Percentiles rank a stretch among this genome's conserved stretches.
Evolutionary conservation across 2,888 invertebrate genomes (phyloP).

Genomic region (Chloromyia formosa): DNA sequence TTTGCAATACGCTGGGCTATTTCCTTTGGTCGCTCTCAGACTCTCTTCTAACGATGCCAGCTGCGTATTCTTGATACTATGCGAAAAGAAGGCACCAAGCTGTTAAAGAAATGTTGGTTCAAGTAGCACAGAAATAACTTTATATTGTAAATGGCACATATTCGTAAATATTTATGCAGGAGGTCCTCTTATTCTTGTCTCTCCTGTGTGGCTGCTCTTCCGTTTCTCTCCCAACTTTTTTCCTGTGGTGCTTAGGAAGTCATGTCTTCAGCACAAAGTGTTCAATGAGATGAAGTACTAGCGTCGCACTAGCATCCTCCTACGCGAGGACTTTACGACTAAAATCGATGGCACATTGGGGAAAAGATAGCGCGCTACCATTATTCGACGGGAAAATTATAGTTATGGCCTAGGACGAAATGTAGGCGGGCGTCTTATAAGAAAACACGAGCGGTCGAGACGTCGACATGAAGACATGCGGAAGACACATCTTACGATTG

Average conservation of each 20-base stretch:
- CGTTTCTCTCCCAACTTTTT: constrained; percentile 17
- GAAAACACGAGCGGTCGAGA: neutral
- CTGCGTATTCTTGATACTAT: neutral
- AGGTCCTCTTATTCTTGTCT: neutral
- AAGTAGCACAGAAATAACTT: neutral
- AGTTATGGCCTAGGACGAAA: constrained; percentile 31
- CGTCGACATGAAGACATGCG: neutral
- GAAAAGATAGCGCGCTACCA: constrained; percentile 24
- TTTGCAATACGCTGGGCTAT: neutral
- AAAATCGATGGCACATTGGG: constrained; percentile 37
- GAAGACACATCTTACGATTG: constrained; percentile 32
- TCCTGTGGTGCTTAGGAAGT: constrained; percentile 31
- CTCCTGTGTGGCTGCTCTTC: too few relatives aligned
- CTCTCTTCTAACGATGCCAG: too few relatives aligned
- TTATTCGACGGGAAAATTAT: constrained; percentile 28
- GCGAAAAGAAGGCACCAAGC: neutral
- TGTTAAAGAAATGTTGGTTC: neutral
- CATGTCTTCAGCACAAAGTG: constrained; percentile 38
- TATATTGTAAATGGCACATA: constrained; percentile 22
- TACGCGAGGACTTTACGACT: constrained; percentile 22
- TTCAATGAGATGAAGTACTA: constrained; percentile 26
- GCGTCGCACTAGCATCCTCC: neutral
- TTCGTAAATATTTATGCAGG: constrained; percentile 40
- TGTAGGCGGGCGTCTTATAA: constrained; percentile 16
- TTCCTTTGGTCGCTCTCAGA: neutral